Conservation (phyloP, 2,797 vertebrate genomes). For the Muraenolepis orangiensis region DNA sequence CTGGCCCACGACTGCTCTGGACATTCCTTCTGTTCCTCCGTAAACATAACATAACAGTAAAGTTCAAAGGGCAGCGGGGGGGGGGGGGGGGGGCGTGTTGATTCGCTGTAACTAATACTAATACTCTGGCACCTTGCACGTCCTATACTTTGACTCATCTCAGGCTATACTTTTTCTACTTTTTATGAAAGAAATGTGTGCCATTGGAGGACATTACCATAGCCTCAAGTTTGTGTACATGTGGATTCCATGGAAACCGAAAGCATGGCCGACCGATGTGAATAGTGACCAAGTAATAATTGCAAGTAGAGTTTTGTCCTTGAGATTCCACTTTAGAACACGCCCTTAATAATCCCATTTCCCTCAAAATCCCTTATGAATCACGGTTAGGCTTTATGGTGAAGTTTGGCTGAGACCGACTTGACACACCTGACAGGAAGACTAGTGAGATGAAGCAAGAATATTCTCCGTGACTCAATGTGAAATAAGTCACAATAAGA, state of each 20-base stretch:
- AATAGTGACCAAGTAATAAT: not conserved
- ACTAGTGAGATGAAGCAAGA: not conserved
- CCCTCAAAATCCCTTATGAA: not conserved
- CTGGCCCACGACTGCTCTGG: not conserved
- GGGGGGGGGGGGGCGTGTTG: not conserved
- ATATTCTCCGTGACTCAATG: not conserved
- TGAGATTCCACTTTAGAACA: not conserved
- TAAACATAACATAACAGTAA: constrained; percentile 21
- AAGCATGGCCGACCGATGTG: not conserved
- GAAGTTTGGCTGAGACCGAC: not conserved
- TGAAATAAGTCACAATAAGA: not conserved
- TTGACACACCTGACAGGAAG: not conserved
- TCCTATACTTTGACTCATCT: constrained; percentile 13
- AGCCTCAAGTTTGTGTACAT: not conserved
- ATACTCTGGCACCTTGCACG: constrained; percentile 2
- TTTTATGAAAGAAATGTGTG: constrained; percentile 4
- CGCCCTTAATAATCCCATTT: not conserved
- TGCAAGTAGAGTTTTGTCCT: not conserved
- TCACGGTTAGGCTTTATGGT: not conserved
- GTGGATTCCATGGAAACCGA: not conserved
- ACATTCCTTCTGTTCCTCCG: not conserved
- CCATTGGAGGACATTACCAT: not conserved
- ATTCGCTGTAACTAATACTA: not conserved
- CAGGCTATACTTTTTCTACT: constrained; percentile 1
- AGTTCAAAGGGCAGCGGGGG: constrained; percentile 26